Evolutionary conservation across 2,888 invertebrate species (phyloP).

Genomic region (Laothoe populi): DNA sequence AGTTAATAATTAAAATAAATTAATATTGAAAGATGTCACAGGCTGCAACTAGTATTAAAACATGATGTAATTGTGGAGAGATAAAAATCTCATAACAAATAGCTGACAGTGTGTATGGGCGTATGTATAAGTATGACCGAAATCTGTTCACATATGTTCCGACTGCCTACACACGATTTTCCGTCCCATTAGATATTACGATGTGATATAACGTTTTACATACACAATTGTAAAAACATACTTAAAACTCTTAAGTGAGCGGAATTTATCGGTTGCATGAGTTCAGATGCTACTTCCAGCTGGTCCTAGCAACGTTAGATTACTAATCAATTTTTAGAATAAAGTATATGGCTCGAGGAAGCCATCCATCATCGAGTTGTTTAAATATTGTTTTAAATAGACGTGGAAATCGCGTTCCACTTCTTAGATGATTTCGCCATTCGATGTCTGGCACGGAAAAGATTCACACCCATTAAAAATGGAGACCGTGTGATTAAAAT

Average conservation of each 20-base stretch:
- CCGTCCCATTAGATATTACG: constrained; percentile 19
- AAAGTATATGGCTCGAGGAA: constrained; percentile 15
- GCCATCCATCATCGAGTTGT: constrained; percentile 16
- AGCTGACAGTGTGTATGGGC: not conserved
- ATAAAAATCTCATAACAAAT: not conserved
- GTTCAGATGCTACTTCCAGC: not conserved
- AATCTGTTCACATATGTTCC: constrained; percentile 2
- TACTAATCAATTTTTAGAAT: constrained; percentile 19
- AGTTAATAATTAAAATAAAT: no score
- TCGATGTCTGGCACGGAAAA: not conserved
- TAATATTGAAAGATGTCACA: no score
- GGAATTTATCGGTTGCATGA: constrained; percentile 36
- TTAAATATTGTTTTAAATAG: constrained; percentile 22
- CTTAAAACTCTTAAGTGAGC: constrained; percentile 19
- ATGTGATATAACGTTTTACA: not conserved
- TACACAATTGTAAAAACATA: not conserved
- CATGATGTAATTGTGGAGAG: not conserved
- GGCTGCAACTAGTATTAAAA: not conserved
- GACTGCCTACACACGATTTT: constrained; percentile 25
- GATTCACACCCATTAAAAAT: not conserved
- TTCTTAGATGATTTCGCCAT: constrained; percentile 17
- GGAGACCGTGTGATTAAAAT: not conserved
- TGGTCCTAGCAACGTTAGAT: constrained; percentile 1
- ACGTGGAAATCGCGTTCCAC: constrained; percentile 23
- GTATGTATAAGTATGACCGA: constrained; percentile 13